Evolutionary conservation across 2,113 vertebrate species (phyloP).

Genomic region (Malurus cyaneus): DNA sequence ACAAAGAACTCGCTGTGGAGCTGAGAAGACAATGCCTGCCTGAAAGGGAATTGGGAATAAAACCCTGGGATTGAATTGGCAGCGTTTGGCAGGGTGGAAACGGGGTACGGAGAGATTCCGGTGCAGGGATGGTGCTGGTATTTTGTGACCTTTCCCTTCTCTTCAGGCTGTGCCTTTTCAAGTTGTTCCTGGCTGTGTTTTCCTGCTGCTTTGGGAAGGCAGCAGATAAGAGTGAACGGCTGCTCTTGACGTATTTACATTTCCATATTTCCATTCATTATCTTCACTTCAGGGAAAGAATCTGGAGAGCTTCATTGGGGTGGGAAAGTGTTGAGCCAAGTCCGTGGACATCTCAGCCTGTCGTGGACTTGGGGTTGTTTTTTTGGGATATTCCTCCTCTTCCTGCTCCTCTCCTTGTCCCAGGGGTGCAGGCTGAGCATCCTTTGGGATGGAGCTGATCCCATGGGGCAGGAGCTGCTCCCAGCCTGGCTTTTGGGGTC

Average conservation of each 20-base stretch:
- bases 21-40: background rate
- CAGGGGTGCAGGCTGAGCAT: fast-evolving
- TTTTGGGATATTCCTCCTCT: background rate
- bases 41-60: background rate
- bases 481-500: background rate
- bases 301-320: background rate
- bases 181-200: background rate
- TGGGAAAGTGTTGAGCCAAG: background rate
- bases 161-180: background rate
- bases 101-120: background rate
- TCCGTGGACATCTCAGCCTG: fast-evolving
- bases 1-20: background rate
- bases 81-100: background rate
- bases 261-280: background rate
- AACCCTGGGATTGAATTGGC: background rate
- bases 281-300: background rate
- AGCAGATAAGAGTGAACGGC: background rate
- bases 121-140: background rate
- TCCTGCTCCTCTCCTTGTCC: background rate
- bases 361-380: background rate
- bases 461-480: background rate
- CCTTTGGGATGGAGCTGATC: too few relatives aligned
- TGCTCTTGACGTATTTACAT: background rate
- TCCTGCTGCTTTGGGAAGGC: background rate
- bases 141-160: background rate